Conservation (phyloP, 2,797 vertebrate genomes). For the Anguilla obscura region DNA sequence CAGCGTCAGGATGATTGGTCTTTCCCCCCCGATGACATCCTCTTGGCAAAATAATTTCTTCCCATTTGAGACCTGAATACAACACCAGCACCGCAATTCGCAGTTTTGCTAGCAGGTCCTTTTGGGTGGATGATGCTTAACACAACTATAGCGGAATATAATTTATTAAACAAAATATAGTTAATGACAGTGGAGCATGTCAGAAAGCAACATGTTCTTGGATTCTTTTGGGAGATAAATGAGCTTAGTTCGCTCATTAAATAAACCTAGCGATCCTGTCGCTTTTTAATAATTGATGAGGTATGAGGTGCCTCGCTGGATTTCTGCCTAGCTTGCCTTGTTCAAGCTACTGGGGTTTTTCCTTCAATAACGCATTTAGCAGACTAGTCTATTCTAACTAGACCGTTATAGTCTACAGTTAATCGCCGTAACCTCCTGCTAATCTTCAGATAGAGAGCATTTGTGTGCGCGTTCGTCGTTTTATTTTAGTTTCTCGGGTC, state of each 20-base stretch:
- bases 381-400: not conserved
- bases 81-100: not conserved
- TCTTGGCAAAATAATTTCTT: not conserved
- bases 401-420: not conserved
- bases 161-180: not conserved
- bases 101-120: not conserved
- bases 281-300: constrained; percentile 16
- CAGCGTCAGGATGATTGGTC: not conserved
- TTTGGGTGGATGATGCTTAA: not conserved
- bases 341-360: not conserved
- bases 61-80: not conserved
- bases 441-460: not conserved
- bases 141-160: not conserved
- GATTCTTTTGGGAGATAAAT: not conserved
- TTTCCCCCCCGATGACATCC: not conserved
- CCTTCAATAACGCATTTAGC: not conserved
- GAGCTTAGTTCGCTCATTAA: not conserved
- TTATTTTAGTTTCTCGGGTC: not conserved
- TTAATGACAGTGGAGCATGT: not conserved
- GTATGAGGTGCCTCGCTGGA: not conserved
- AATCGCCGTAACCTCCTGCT: not conserved
- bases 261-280: not conserved
- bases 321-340: not conserved
- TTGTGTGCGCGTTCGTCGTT: not conserved
- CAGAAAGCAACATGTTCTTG: not conserved